phyloP scores from a whole-genome alignment of 2,888 invertebrate genomes.

The Melanostoma mellinum region DNA sequence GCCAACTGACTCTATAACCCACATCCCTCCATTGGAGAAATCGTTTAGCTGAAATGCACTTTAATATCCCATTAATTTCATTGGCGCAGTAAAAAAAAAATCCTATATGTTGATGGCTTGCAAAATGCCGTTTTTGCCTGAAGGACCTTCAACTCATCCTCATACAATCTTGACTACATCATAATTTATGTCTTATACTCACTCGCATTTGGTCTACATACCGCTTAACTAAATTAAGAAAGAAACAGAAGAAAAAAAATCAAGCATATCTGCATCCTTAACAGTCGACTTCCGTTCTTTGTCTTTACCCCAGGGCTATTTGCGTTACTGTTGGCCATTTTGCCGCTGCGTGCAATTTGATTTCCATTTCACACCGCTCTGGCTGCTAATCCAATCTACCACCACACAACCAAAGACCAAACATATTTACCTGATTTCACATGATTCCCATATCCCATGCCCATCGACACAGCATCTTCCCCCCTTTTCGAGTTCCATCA shows the following conservation, averaged over 20 bases:
- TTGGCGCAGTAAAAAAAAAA: conserved; percentile 3
- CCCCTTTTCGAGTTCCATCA: conserved; percentile 1
- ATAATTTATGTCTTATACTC: conserved; percentile 56
- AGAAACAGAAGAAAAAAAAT: conserved; percentile 21
- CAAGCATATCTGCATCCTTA: conserved; percentile 64
- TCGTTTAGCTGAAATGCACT: conserved; percentile 29
- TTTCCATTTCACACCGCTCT: conserved; percentile 67
- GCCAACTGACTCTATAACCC: conserved; percentile 4
- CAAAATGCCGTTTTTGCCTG: conserved; percentile 3
- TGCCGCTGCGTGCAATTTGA: conserved; percentile 59
- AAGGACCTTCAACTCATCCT: conserved; percentile 62
- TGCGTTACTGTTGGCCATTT: conserved; percentile 68
- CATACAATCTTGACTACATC: conserved; percentile 48
- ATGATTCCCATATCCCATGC: conserved; percentile 40
- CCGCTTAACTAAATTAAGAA: background rate
- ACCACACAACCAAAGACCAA: conserved; percentile 20
- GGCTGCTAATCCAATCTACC: conserved; percentile 41
- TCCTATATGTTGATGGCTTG: conserved; percentile 27
- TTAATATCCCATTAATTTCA: conserved; percentile 35
- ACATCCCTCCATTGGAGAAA: conserved; percentile 21
- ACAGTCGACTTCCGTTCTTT: conserved; percentile 72
- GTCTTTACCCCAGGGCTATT: conserved; percentile 61
- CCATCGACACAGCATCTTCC: conserved; percentile 4
- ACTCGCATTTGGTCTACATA: conserved; percentile 51
- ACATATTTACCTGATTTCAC: conserved; percentile 49